These are phyloP conservation scores for Mantis religiosa DNA, from an alignment of 2,888 invertebrate species.

Conservation along the genomic window DNA sequence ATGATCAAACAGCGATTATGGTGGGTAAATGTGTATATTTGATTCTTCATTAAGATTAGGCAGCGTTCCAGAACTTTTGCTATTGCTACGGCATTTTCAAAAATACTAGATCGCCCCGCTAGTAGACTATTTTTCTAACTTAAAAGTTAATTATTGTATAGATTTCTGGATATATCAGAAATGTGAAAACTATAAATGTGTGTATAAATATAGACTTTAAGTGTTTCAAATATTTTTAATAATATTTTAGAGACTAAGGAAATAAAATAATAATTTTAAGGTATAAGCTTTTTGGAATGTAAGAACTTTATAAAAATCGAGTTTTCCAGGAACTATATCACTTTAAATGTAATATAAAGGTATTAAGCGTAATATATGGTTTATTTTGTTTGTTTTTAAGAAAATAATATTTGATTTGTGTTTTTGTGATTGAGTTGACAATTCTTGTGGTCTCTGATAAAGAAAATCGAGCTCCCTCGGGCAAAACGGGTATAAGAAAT, in stretches of 20 bases:
- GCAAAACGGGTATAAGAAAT: constrained; percentile 33
- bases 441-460: constrained; percentile 33
- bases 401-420: background rate
- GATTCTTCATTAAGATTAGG: background rate
- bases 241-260: background rate
- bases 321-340: background rate
- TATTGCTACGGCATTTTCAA: background rate
- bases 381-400: background rate
- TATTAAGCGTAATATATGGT: background rate
- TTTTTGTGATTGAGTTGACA: constrained; percentile 18
- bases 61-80: background rate
- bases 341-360: constrained; percentile 4
- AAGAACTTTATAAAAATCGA: background rate
- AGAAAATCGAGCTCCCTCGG: constrained; percentile 32
- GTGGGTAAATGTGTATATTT: background rate
- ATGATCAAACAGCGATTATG: background rate
- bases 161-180: background rate
- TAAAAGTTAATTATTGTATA: background rate
- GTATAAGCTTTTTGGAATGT: background rate
- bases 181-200: background rate
- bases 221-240: background rate
- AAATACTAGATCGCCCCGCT: background rate
- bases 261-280: background rate
- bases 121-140: constrained; percentile 9
- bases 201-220: background rate